These are phyloP conservation scores for Amblyornis subalaris DNA, from an alignment of 2,113 vertebrate species.

Conservation along the genomic window DNA sequence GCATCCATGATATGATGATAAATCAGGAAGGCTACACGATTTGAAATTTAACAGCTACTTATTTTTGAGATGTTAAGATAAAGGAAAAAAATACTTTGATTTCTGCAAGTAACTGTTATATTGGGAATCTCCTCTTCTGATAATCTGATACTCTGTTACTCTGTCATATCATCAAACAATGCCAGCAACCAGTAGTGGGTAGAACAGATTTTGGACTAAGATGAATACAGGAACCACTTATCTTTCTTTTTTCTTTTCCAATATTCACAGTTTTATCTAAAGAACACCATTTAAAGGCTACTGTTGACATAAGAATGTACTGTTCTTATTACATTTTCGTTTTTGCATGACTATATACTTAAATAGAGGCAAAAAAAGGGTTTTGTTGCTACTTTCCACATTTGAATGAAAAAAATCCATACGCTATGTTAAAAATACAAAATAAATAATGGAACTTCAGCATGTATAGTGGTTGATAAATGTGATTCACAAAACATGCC, in stretches of 20 bases:
- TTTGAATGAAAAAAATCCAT: constrained; percentile 70
- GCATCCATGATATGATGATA: constrained; percentile 73
- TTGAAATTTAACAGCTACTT: constrained; percentile 76
- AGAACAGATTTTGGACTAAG: constrained; percentile 79
- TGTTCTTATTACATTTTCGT: constrained; percentile 59
- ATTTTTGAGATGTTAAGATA: constrained; percentile 73
- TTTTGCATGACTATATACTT: constrained; percentile 65
- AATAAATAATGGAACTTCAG: constrained; percentile 66
- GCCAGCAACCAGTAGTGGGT: constrained; percentile 66
- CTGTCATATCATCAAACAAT: constrained; percentile 72
- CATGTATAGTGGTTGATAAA: constrained; percentile 71
- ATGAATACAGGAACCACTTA: constrained; percentile 73
- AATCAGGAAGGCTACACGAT: constrained; percentile 73
- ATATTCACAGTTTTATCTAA: constrained; percentile 73
- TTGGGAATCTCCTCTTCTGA: constrained; percentile 72
- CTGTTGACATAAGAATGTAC: constrained; percentile 70
- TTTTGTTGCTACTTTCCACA: constrained; percentile 49
- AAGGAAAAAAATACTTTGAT: constrained; percentile 58
- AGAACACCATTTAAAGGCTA: constrained; percentile 67
- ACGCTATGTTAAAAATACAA: constrained; percentile 57
- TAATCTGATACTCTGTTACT: constrained; percentile 60
- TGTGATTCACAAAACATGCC: constrained; percentile 67
- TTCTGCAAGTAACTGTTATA: constrained; percentile 71
- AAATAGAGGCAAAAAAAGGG: constrained; percentile 35
- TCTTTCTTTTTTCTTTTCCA: constrained; percentile 56